Base-by-base conservation (phyloP, 2,888 invertebrate species). In the Sarcophaga caerulescens region DNA sequence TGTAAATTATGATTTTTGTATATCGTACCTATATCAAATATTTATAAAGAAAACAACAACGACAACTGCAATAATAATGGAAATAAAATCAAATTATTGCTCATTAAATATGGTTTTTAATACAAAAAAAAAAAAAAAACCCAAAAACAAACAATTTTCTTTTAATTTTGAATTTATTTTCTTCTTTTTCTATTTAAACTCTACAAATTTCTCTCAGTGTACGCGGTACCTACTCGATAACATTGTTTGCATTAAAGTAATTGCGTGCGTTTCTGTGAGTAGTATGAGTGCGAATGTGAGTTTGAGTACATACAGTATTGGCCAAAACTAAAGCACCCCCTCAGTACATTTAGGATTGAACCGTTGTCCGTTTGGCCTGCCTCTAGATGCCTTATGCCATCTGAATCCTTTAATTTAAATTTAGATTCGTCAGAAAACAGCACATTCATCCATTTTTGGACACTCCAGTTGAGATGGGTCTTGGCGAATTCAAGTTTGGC, bases 71-170 rank as follows among this genome's bases (percentile, higher is more conserved):
- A 60, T 21, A 62, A 73, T 45, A 73, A 73, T 35, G 25, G 14
- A 63, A 69, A 21, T 44, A 75, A 81, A 75, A 63, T 62, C 8
- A 21, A 47, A 69, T 79, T 73, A 35, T 71, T 52, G 79, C 62
- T 63, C 35, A 57, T 70, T 78, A 78, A 59, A 62, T 44, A 23
- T 69, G 70, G 52, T 47, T 71, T 44, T 78, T 66, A 57, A 35
- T 35, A 8, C 47, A 44, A 44, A 70, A 65, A 71, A n/a, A 63
- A 35, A 44, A 44, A 69, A 65, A 71, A 23, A 71, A 35, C 8
- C 10, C 35, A 35, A 35, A 1, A 10, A 35, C 10, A 35, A 35
- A 35, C 0, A 35, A 35, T 0, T 21, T 71, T 21, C n/a, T 59
- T 35, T 35, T 25, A 3, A 6, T 35, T 35, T 35, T 35, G 0